A percentile compares a stretch with the other conserved stretches of the same genome.
These are phyloP conservation scores for Allolobophora icterica DNA, from an alignment of 2,888 invertebrate genomes.

Conservation along the genomic window DNA sequence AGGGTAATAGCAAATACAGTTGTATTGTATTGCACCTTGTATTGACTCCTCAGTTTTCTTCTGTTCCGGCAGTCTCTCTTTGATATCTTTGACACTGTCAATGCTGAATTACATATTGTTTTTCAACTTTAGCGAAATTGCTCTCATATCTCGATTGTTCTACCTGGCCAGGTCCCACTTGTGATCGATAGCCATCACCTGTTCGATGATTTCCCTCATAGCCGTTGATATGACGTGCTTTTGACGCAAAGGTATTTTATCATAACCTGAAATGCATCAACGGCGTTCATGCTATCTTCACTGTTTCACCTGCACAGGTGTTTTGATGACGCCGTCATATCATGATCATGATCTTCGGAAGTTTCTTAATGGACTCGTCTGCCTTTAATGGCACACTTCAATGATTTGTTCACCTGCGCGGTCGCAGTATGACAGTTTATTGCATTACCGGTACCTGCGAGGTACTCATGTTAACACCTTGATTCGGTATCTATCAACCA, in stretches of 20 bases:
- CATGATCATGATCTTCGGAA: background rate
- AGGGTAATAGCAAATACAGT: too few relatives aligned
- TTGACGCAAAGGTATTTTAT: background rate
- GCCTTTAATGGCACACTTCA: background rate
- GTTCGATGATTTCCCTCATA: background rate
- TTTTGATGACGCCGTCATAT: background rate
- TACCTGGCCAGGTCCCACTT: background rate
- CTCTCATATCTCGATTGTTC: background rate
- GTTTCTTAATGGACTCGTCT: background rate
- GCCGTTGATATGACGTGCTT: background rate
- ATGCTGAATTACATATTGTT: too few relatives aligned
- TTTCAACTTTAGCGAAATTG: background rate
- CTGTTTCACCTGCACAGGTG: background rate
- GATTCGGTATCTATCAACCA: too few relatives aligned
- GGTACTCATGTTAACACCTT: too few relatives aligned
- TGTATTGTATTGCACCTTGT: too few relatives aligned
- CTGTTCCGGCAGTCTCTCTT: too few relatives aligned
- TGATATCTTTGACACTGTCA: too few relatives aligned
- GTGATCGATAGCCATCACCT: background rate
- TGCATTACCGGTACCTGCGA: background rate
- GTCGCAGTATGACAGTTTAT: background rate
- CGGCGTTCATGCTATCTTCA: background rate
- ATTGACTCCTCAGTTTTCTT: too few relatives aligned
- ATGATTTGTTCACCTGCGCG: too few relatives aligned
- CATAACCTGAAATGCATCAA: background rate